Conservation (phyloP, 2,888 invertebrate species). For the Pyrrhia umbra region DNA sequence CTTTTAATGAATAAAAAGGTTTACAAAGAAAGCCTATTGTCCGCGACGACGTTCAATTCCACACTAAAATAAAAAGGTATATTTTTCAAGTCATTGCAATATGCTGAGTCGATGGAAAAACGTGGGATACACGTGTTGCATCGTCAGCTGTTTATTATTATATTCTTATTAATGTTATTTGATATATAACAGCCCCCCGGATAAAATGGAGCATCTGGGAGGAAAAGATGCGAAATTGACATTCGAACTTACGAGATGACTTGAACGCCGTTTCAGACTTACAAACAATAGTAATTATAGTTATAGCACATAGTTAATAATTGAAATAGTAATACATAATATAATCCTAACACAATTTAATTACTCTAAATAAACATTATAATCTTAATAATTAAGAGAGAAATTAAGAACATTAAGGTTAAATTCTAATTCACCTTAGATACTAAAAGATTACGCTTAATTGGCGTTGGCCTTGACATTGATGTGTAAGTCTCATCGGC, state of each 20-base stretch:
- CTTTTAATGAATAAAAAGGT: no score
- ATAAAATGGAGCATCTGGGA: constrained; percentile 7
- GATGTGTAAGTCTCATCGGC: constrained; percentile 5
- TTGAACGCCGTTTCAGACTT: constrained; percentile 5
- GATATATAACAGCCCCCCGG: constrained; percentile 7
- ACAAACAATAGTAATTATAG: no score
- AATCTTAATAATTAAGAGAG: background rate
- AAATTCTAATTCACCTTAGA: background rate
- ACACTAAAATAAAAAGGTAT: no score
- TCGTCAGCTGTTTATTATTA: constrained; percentile 7
- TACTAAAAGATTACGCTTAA: constrained; percentile 3
- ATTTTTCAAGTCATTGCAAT: no score
- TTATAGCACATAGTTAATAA: no score
- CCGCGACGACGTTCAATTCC: no score
- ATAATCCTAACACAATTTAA: background rate
- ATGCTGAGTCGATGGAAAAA: no score
- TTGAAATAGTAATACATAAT: no score
- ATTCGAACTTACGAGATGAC: background rate
- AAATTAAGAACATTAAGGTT: background rate
- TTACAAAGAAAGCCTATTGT: no score
- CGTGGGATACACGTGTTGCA: no score
- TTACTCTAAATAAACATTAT: background rate
- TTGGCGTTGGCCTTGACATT: constrained; percentile 3
- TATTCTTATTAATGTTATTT: constrained; percentile 4
- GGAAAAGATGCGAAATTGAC: constrained; percentile 5